phyloP scores from a whole-genome alignment of 2,888 invertebrate genomes.

The Chorisops tibialis region DNA sequence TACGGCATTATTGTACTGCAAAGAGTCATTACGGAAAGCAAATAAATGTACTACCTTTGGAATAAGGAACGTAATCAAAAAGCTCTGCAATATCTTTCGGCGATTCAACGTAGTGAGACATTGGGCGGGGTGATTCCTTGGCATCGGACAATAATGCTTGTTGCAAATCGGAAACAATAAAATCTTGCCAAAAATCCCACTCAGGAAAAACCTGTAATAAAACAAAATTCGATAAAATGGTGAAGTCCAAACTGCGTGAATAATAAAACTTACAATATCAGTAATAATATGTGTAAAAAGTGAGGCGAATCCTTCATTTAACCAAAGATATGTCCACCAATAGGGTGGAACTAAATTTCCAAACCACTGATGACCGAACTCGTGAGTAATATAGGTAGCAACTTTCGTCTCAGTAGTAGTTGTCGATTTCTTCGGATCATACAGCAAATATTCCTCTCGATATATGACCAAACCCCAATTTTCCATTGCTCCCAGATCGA shows the following conservation, averaged over 20 bases:
- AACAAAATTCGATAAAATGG: neutral
- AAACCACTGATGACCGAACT: slow-evolving; percentile 74
- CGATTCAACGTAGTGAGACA: slow-evolving; percentile 75
- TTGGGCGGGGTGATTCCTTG: slow-evolving; percentile 71
- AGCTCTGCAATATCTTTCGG: slow-evolving; percentile 79
- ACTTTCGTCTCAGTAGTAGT: slow-evolving; percentile 48
- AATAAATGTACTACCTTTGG: slow-evolving; percentile 60
- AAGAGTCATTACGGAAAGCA: too few species aligned
- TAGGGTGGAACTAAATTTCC: slow-evolving; percentile 68
- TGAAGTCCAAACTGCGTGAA: too few species aligned
- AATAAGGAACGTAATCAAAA: slow-evolving; percentile 83
- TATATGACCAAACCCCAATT: slow-evolving; percentile 86
- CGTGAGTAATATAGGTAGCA: slow-evolving; percentile 58
- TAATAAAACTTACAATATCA: slow-evolving; percentile 39
- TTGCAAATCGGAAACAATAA: slow-evolving; percentile 70
- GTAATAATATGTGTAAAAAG: slow-evolving; percentile 42
- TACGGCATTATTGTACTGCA: too few species aligned
- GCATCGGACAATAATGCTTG: slow-evolving; percentile 71
- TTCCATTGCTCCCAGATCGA: slow-evolving; percentile 85
- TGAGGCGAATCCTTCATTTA: slow-evolving; percentile 70
- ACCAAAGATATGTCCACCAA: slow-evolving; percentile 71
- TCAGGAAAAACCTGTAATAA: slow-evolving; percentile 55
- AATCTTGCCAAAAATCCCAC: slow-evolving; percentile 73
- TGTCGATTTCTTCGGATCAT: slow-evolving; percentile 42
- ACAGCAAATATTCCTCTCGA: slow-evolving; percentile 47